Evolutionary conservation across 2,797 vertebrate genomes (phyloP), one percentile per base, ranked within the genome.

Genomic region (Poeciliopsis gracilis): DNA sequence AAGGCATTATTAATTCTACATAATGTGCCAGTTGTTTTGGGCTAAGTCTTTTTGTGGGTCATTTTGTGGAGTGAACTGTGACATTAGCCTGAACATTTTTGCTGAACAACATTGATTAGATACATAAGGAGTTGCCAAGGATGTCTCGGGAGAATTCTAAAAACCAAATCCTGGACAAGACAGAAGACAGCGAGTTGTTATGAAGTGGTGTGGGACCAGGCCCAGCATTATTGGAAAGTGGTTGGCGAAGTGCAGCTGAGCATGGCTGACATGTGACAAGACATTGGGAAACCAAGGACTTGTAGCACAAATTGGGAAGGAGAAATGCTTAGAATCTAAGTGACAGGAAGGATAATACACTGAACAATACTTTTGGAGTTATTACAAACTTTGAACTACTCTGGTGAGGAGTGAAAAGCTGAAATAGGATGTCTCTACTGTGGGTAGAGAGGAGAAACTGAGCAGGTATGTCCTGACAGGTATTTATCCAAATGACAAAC

Each of bases 231-330:
- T 36, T 23, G 41, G 53, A 70, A 77, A 53, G 61, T 38, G 46
- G 23, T 25, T 53, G 61, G 47, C 61, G 5, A 71, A 25, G 28
- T 77, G 69, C 69, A 47, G 69, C 69, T 59, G 53, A 76, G 53
- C 41, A 46, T 16, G 67, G 41, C 23, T 72, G 76, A 71, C 67
- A 77, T 41, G 41, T 77, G 67, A 71, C 49, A 59, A 71, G 45
- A 46, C 51, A 46, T 25, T 13, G 41, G 20, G 30, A 61, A 41
- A 61, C 43, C 20, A 72, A 36, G 45, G 45, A 61, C 70, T 15
- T 23, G 30, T 10, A 49, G 23, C 41, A 72, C 70, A 72, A 46
- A 72, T 25, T 61, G 15, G 45, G 57, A 46, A 61, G 18, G 18
- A 57, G 30, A 45, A n/a, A 30, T 55, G 43, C 47, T 53, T 41